phyloP scores from a whole-genome alignment of 2,113 vertebrate species.

The Thunnus thynnus region DNA sequence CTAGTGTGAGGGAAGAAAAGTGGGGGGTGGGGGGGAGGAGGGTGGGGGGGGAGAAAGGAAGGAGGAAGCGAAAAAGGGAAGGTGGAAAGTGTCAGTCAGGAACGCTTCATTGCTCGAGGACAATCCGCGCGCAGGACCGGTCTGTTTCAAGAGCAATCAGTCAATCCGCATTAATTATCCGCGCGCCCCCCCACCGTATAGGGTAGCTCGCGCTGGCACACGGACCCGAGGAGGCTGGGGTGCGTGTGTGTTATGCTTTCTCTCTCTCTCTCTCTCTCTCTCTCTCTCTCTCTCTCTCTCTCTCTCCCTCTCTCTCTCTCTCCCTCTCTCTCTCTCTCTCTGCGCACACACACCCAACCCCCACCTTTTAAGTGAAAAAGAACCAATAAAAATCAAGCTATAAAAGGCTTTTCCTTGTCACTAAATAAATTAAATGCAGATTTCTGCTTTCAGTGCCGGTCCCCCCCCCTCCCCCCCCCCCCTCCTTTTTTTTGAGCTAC shows the following conservation, averaged over 20 bases:
- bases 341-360: conserved; percentile 66
- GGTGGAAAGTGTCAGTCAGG: conserved; percentile 85
- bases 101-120: conserved; percentile 85
- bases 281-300: background rate
- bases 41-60: conserved; percentile 11
- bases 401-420: conserved; percentile 82
- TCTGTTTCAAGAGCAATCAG: conserved; percentile 91
- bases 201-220: conserved; percentile 79
- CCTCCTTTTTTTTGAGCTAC: conserved; percentile 67
- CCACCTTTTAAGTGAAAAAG: conserved; percentile 81
- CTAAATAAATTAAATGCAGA: conserved; percentile 84
- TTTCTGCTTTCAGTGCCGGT: conserved; percentile 80
- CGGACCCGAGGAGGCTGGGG: conserved; percentile 48
- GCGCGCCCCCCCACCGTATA: conserved; percentile 68
- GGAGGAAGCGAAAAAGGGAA: conserved; percentile 74
- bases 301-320: conserved; percentile 56
- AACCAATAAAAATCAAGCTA: conserved; percentile 81
- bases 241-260: conserved; percentile 65
- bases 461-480: background rate
- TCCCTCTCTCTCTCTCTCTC: conserved; percentile 57
- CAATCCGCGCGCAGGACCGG: conserved; percentile 86
- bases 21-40: background rate
- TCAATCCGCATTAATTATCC: conserved; percentile 91
- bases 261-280: conserved; percentile 21
- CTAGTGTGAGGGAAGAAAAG: conserved; percentile 9